A percentile compares a stretch with the other conserved stretches of the same genome.
These are phyloP conservation scores for Arrhopalites spinosus DNA, from an alignment of 2,888 invertebrate genomes.

Conservation along the genomic window DNA sequence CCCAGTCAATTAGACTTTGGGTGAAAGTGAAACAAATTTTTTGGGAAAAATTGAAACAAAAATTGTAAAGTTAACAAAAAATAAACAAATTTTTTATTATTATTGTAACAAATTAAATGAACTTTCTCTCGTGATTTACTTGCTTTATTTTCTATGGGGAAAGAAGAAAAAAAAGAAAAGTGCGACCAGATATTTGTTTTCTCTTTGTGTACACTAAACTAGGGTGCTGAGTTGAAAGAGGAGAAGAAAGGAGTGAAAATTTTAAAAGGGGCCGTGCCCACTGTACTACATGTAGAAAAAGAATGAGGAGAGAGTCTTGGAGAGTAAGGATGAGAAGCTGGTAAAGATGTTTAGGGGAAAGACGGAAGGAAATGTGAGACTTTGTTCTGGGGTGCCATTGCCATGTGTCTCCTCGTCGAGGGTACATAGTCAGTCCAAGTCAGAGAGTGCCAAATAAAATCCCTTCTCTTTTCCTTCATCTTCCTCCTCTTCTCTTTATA, in stretches of 20 bases:
- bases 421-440: not conserved
- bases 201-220: too few species aligned
- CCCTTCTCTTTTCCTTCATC: not conserved
- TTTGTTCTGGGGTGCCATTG: not conserved
- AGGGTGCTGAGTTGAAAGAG: not conserved
- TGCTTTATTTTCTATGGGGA: not conserved
- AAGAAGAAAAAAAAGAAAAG: not conserved
- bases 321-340: not conserved
- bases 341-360: not conserved
- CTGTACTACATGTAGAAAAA: not conserved
- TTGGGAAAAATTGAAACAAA: not conserved
- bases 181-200: too few species aligned
- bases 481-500: too few species aligned
- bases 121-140: too few species aligned
- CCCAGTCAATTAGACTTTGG: too few species aligned
- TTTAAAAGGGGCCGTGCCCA: not conserved
- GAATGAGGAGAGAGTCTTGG: not conserved
- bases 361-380: not conserved
- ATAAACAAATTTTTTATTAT: too few species aligned
- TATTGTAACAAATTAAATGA: too few species aligned
- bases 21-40: not conserved
- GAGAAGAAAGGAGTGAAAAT: not conserved
- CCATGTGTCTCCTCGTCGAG: conserved; percentile 5
- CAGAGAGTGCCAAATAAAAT: not conserved
- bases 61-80: too few species aligned